Base-by-base conservation (phyloP, 2,888 invertebrate species). In the Venustoraphidia nigricollis region DNA sequence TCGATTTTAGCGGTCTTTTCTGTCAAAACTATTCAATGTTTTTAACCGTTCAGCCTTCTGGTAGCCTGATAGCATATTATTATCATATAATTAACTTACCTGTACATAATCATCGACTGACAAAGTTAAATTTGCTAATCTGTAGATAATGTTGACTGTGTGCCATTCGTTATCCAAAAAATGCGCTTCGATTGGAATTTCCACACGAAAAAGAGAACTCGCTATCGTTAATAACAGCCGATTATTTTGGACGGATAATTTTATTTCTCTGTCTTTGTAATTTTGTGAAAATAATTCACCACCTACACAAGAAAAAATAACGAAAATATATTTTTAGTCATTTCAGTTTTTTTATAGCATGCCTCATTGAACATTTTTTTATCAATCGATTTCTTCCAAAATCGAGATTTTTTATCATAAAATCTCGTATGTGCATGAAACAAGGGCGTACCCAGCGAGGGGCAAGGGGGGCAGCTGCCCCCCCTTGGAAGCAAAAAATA, bases 161-260 rank as follows among this genome's bases (percentile, higher is more conserved):
- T 89, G 86, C 89, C 89, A 89, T 59, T 71, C 76, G 67, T 89
- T 89, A 70, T 89, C 82, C 50, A 88, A 71, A 54, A 85, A 76
- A 60, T 78, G 76, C 50, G 77, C 79, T 46, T 71, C 71, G 50
- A 87, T 69, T 51, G 73, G 76, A 43, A 80, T 79, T 62, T 83
- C 82, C 56, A 67, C 71, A 34, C 60, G 59, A 50, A 67, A 64
- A 41, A 68, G 67, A 34, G 66, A 62, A 8, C 70, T 63, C 52
- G 66, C 64, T 1, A 70, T 72, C 34, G 62, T 60, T 56, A 76
- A 74, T 45, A 66, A 56, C 13, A 77, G 61, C 9, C 73, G 73
- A 41, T 73, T 73, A 10, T 57, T 48, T 47, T 60, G 62, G 10
- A 67, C 65, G 17, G 59, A 57, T 39, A 67, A 52, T 53, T 65